Conservation (phyloP, 2,113 vertebrate species). For the Phalacrocorax pelagicus region DNA sequence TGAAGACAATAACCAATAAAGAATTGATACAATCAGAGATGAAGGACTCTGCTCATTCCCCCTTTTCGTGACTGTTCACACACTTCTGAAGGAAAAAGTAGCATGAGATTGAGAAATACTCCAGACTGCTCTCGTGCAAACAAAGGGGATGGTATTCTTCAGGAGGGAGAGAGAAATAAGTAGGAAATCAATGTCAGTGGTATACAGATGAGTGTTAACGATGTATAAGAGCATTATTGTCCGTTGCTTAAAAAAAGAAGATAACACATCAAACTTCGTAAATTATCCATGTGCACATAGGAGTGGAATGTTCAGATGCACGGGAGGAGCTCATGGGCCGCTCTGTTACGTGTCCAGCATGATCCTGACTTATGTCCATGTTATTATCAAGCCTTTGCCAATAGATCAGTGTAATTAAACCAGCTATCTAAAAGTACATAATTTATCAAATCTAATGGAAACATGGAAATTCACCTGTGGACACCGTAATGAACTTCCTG, state of each 20-base stretch:
- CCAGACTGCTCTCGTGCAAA: neutral
- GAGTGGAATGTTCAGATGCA: neutral
- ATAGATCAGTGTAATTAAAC: conserved; percentile 69
- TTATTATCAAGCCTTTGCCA: conserved; percentile 53
- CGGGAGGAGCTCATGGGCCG: neutral
- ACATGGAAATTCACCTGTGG: conserved; percentile 4
- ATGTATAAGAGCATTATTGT: neutral
- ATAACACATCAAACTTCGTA: conserved; percentile 18
- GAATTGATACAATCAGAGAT: neutral
- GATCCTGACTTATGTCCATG: conserved; percentile 33
- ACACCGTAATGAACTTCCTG: neutral
- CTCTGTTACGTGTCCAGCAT: neutral
- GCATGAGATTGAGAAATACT: neutral
- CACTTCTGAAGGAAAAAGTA: neutral
- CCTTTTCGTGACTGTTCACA: neutral
- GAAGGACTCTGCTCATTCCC: neutral
- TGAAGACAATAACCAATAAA: neutral
- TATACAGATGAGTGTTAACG: neutral
- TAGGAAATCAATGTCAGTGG: conserved; percentile 10
- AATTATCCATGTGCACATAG: neutral
- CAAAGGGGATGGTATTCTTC: neutral
- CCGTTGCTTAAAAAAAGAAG: neutral
- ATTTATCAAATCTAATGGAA: conserved; percentile 42
- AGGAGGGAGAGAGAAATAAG: neutral
- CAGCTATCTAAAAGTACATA: conserved; percentile 35